Percentiles rank a stretch among this genome's conserved stretches.
Evolutionary conservation across 2,113 vertebrate species (phyloP).

Genomic region (Mungos mungo): DNA sequence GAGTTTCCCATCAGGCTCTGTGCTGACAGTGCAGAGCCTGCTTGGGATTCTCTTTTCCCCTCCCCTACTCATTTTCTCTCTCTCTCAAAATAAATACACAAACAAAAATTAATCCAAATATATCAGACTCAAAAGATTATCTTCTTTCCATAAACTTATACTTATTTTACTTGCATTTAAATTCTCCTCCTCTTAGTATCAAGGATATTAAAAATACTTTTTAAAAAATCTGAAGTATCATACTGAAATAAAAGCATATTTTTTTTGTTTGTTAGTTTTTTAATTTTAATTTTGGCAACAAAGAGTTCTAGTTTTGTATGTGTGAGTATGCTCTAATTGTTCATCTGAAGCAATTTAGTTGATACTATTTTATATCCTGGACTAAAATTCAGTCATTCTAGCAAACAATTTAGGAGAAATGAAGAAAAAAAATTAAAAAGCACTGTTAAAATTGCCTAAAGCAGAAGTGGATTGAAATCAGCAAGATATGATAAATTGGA

Average conservation of each 20-base stretch:
- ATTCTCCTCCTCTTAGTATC: neutral
- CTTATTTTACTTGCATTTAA: constrained; percentile 39
- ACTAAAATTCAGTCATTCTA: constrained; percentile 46
- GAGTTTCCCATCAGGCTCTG: too few species aligned
- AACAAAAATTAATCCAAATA: neutral
- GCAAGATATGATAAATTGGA: constrained; percentile 52
- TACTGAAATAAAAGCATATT: neutral
- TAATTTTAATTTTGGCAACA: constrained; percentile 30
- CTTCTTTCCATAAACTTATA: neutral
- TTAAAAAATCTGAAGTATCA: constrained; percentile 1
- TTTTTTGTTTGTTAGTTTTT: constrained; percentile 29
- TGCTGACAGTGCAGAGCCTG: too few species aligned
- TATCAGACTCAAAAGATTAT: neutral
- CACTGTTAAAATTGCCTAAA: constrained; percentile 34
- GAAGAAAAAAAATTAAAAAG: neutral
- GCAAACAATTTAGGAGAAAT: constrained; percentile 13
- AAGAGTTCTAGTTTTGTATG: constrained; percentile 1
- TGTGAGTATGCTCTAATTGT: neutral
- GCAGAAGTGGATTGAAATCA: constrained; percentile 48
- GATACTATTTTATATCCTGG: constrained; percentile 8
- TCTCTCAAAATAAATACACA: too few species aligned
- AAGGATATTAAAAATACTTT: constrained; percentile 34
- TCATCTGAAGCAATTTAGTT: constrained; percentile 49
- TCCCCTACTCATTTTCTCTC: too few species aligned
- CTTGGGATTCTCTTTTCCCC: too few species aligned